phyloP scores from a whole-genome alignment of 2,797 vertebrate species.

The Poliocrania exsul region DNA sequence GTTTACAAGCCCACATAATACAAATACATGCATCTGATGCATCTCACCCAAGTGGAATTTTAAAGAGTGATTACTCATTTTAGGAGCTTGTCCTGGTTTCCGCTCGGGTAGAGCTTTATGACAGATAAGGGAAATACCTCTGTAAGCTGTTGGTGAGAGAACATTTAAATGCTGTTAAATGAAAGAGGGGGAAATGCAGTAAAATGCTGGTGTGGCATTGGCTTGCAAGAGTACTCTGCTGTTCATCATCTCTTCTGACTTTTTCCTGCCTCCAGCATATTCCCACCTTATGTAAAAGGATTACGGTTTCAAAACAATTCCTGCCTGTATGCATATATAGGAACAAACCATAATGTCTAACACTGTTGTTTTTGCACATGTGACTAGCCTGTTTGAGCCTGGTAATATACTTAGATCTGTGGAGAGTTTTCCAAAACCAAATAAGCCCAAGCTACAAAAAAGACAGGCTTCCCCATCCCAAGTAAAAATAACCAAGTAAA shows the following conservation, averaged over 20 bases:
- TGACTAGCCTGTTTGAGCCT: neutral
- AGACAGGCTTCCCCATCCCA: neutral
- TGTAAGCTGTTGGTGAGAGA: neutral
- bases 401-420: neutral
- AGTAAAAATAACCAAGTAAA: conserved; percentile 63
- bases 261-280: neutral
- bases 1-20: neutral
- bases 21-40: neutral
- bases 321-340: neutral
- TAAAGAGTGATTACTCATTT: neutral
- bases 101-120: neutral
- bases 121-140: neutral
- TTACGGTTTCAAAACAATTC: neutral
- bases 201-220: neutral
- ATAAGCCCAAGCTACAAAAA: neutral
- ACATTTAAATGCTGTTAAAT: neutral
- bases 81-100: neutral
- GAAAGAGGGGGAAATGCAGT: neutral
- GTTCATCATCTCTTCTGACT: neutral
- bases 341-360: neutral
- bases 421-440: neutral
- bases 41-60: neutral
- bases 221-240: neutral
- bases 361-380: neutral
- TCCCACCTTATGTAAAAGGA: neutral